Evolutionary conservation across 2,797 vertebrate genomes (phyloP).

Genomic region (Acanthiza pusilla): DNA sequence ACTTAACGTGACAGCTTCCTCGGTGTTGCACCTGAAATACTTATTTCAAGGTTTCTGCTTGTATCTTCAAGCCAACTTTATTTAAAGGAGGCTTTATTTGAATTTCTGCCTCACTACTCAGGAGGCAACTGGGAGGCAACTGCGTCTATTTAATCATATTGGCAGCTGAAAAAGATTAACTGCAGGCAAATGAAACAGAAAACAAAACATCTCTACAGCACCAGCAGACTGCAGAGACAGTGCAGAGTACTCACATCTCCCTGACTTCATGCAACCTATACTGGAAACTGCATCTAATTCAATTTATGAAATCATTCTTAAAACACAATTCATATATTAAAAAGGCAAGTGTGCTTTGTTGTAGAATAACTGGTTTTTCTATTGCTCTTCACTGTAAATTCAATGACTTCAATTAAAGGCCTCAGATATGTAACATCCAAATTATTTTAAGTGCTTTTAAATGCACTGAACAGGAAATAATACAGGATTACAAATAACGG

Average conservation of each 20-base stretch:
- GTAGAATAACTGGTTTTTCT: background rate
- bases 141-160: background rate
- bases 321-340: background rate
- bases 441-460: conserved; percentile 45
- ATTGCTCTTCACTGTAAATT: background rate
- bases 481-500: conserved; percentile 10
- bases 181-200: conserved; percentile 15
- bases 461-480: background rate
- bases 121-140: background rate
- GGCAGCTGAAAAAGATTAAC: conserved; percentile 20
- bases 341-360: background rate
- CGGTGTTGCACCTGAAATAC: background rate
- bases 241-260: background rate
- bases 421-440: background rate
- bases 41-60: background rate
- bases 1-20: background rate
- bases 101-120: conserved; percentile 3
- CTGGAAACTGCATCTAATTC: background rate
- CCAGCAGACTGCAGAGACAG: background rate
- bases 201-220: background rate
- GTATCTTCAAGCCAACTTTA: background rate
- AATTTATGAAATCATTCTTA: background rate
- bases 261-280: background rate
- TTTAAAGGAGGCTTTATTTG: background rate
- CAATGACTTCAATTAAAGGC: background rate